Percentiles rank a stretch among this genome's conserved stretches.
Evolutionary conservation across 2,797 vertebrate genomes (phyloP).

Genomic region (Pangasius sanitwongsei): DNA sequence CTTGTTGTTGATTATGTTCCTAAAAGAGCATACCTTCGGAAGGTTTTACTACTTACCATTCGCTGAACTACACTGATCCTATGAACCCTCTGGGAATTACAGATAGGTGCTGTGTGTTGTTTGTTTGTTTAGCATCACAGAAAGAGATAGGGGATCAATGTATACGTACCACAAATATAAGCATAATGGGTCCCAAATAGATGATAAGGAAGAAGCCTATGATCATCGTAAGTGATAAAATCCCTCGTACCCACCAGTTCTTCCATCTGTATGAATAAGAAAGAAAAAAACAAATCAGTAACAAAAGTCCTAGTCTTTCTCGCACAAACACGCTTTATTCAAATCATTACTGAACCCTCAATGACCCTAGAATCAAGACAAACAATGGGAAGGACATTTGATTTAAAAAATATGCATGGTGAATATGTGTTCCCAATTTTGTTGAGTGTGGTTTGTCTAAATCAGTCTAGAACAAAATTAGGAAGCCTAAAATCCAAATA

Average conservation of each 20-base stretch:
- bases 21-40: not conserved
- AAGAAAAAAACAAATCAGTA: constrained; percentile 30
- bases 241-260: constrained; percentile 98
- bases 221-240: constrained; percentile 93
- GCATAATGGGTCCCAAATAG: constrained; percentile 90
- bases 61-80: not conserved
- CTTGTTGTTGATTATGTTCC: not conserved
- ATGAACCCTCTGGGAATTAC: not conserved
- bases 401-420: not conserved
- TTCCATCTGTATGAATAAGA: constrained; percentile 84
- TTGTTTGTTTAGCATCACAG: not conserved
- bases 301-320: not conserved
- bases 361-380: not conserved
- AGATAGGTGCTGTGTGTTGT: not conserved
- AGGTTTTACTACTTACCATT: not conserved
- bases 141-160: not conserved
- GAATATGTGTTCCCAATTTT: not conserved
- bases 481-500: not conserved
- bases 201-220: constrained; percentile 89
- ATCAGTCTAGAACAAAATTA: not conserved
- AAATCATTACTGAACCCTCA: not conserved
- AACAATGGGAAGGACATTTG: not conserved
- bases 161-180: constrained; percentile 79
- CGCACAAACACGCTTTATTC: not conserved
- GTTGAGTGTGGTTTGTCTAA: not conserved